Evolutionary conservation across 2,797 vertebrate genomes (phyloP).

Genomic region (Danio aesculapii): DNA sequence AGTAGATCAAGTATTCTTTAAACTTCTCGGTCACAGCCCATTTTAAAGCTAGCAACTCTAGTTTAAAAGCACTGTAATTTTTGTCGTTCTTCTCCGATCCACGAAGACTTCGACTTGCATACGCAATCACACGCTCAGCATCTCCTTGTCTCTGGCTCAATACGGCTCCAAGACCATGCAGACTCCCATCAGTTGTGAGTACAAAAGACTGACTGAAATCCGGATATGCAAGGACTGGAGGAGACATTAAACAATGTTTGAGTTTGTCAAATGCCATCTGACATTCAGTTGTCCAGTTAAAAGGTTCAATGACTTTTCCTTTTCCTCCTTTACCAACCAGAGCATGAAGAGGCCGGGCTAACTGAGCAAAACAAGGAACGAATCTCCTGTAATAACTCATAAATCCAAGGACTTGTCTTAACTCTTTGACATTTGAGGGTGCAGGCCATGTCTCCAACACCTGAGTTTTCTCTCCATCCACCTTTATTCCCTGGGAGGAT

Average conservation of each 20-base stretch:
- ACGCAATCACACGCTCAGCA: conserved; percentile 16
- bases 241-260: conserved; percentile 11
- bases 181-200: conserved; percentile 40
- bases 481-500: conserved; percentile 2
- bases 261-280: conserved; percentile 28
- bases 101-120: conserved; percentile 14
- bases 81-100: conserved; percentile 39
- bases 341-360: conserved; percentile 33
- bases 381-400: conserved; percentile 52
- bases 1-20: too few relatives aligned
- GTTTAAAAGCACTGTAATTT: too few relatives aligned
- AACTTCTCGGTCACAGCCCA: too few relatives aligned
- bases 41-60: too few relatives aligned
- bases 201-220: conserved; percentile 37
- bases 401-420: conserved; percentile 47
- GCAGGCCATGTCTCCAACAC: conserved; percentile 36
- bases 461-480: conserved; percentile 30
- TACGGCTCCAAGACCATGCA: conserved; percentile 29
- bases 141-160: conserved; percentile 39
- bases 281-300: conserved; percentile 20
- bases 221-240: conserved; percentile 32
- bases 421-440: conserved; percentile 2
- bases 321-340: background rate
- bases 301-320: background rate
- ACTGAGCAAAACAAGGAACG: conserved; percentile 40